A percentile compares a stretch with the other conserved stretches of the same genome.
Evolutionary conservation across 2,888 invertebrate genomes (phyloP).

Genomic region (Chalcosyrphus nemorum): DNA sequence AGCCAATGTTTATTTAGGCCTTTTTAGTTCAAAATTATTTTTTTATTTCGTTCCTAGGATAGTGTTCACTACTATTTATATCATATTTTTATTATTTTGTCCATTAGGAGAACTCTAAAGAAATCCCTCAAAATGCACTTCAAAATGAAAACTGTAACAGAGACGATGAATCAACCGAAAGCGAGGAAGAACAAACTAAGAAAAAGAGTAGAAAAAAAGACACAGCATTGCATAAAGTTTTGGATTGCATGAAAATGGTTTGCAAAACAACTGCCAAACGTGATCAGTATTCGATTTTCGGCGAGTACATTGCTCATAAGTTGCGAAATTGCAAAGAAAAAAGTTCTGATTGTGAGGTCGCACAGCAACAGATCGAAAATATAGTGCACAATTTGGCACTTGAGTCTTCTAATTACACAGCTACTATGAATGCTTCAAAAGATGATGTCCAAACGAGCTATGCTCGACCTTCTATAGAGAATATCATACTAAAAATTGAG

Average conservation of each 20-base stretch:
- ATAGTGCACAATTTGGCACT: slow-evolving; percentile 18
- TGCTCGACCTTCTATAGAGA: no score
- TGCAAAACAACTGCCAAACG: slow-evolving; percentile 5
- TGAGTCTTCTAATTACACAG: no score
- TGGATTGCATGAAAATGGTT: slow-evolving; percentile 5
- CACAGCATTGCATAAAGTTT: neutral
- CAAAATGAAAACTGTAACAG: neutral
- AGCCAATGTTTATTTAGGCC: no score
- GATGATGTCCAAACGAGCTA: no score
- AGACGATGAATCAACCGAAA: neutral
- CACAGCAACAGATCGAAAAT: slow-evolving; percentile 30
- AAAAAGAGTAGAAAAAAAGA: neutral
- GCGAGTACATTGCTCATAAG: slow-evolving; percentile 21
- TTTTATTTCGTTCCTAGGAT: no score
- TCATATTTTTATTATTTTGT: no score
- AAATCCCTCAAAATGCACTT: no score
- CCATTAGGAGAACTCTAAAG: no score
- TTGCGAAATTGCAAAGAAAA: neutral
- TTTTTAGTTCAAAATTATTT: no score
- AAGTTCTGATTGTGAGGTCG: neutral
- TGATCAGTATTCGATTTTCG: slow-evolving; percentile 31
- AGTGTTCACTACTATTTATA: no score
- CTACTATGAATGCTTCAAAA: no score
- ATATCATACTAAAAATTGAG: no score
- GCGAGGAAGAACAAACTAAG: neutral